Conservation (phyloP, 2,888 invertebrate species). For the Sussaba pulchella region DNA sequence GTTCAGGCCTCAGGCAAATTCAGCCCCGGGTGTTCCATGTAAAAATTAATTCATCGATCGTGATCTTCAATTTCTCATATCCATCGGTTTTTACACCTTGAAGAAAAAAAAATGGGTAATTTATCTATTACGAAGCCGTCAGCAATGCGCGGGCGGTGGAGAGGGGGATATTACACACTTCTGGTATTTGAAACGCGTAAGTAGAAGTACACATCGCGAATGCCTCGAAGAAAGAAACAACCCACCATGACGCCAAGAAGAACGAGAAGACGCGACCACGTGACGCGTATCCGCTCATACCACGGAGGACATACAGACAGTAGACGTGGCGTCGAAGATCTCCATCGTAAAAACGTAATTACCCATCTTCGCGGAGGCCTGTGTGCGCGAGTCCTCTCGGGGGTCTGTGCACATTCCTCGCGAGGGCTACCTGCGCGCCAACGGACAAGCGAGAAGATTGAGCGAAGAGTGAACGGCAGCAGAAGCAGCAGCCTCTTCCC, state of each 20-base stretch:
- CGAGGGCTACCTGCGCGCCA: conserved; percentile 41
- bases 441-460: conserved; percentile 46
- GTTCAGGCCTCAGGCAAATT: conserved; percentile 11
- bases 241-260: conserved; percentile 13
- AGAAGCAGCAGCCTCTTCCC: no score
- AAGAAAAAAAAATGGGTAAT: background rate
- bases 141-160: no score
- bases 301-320: conserved; percentile 47
- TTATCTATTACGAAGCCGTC: conserved; percentile 8
- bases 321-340: conserved; percentile 70
- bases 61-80: conserved; percentile 12
- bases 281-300: conserved; percentile 31
- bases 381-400: conserved; percentile 53
- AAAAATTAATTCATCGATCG: conserved; percentile 32
- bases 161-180: conserved; percentile 14
- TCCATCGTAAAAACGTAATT: conserved; percentile 75
- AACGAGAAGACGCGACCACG: conserved; percentile 2
- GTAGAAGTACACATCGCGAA: conserved; percentile 16
- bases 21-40: conserved; percentile 10
- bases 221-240: conserved; percentile 40
- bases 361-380: conserved; percentile 64
- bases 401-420: conserved; percentile 55
- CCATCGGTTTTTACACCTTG: conserved; percentile 36
- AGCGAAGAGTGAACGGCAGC: conserved; percentile 36
- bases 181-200: conserved; percentile 8